Evolutionary conservation across 2,797 vertebrate species (phyloP).

Genomic region (Rhinella marina): DNA sequence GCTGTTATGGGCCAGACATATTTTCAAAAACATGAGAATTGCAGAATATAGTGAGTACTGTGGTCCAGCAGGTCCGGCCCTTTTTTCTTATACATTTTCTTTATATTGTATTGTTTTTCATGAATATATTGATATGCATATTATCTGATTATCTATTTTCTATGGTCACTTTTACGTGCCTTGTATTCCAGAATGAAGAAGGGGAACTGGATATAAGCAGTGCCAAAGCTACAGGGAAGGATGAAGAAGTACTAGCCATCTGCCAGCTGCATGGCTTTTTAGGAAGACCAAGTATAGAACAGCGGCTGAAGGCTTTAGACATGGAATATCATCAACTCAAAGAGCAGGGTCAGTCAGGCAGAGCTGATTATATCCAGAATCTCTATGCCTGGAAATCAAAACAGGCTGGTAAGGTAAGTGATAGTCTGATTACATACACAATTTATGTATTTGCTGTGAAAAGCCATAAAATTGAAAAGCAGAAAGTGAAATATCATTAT

Average conservation of each 20-base stretch:
- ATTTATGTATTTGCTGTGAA: background rate
- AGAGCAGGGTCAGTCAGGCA: slow-evolving; percentile 72
- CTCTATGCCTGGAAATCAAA: slow-evolving; percentile 76
- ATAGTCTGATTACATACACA: background rate
- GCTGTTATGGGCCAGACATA: no score
- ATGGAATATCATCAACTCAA: slow-evolving; percentile 73
- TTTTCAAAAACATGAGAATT: no score
- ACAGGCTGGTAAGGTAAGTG: slow-evolving; percentile 70
- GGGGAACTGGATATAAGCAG: slow-evolving; percentile 64
- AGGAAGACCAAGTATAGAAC: slow-evolving; percentile 68
- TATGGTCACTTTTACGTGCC: background rate
- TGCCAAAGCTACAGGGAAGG: slow-evolving; percentile 69
- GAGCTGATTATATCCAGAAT: slow-evolving; percentile 74
- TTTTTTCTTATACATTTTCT: background rate
- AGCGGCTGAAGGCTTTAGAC: slow-evolving; percentile 76
- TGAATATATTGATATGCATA: background rate
- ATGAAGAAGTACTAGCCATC: slow-evolving; percentile 76
- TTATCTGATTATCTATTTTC: background rate
- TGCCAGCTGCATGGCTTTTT: slow-evolving; percentile 75
- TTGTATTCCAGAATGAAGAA: slow-evolving; percentile 64
- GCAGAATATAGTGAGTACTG: no score
- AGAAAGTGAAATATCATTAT: no score
- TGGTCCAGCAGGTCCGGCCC: background rate
- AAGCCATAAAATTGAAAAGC: no score
- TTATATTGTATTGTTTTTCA: background rate